Evolutionary conservation across 2,797 vertebrate species (phyloP).

Genomic region (Macropodus opercularis): DNA sequence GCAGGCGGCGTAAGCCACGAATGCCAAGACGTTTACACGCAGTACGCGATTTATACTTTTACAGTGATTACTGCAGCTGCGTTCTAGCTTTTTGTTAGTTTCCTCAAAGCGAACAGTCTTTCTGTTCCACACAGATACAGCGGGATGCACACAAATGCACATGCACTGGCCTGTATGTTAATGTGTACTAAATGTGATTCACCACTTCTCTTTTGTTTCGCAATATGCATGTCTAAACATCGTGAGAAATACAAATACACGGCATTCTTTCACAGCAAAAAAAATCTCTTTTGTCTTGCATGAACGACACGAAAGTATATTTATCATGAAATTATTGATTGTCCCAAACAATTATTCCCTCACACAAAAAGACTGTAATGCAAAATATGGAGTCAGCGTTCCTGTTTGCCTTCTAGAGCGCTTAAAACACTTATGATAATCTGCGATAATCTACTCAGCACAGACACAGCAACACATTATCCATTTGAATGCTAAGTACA

Average conservation of each 20-base stretch:
- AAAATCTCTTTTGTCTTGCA: not conserved
- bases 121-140: constrained; percentile 38
- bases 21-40: constrained; percentile 49
- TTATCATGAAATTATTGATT: constrained; percentile 19
- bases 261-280: not conserved
- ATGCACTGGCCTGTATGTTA: constrained; percentile 30
- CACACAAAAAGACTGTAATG: constrained; percentile 21
- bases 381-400: constrained; percentile 10
- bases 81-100: constrained; percentile 28
- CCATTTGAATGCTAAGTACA: constrained; percentile 65
- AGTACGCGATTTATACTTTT: constrained; percentile 68
- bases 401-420: constrained; percentile 33
- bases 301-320: not conserved
- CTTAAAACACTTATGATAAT: constrained; percentile 65
- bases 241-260: constrained; percentile 14
- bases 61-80: constrained; percentile 53
- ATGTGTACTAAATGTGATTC: constrained; percentile 56
- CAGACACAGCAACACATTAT: constrained; percentile 60
- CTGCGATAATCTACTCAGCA: constrained; percentile 67
- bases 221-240: constrained; percentile 11
- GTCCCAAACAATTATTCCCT: constrained; percentile 17
- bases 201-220: constrained; percentile 33
- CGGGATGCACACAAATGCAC: constrained; percentile 7
- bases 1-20: constrained; percentile 33
- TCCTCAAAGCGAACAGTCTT: constrained; percentile 17